Evolutionary conservation across 2,888 invertebrate genomes (phyloP).

Genomic region (Athrips mouffetella): DNA sequence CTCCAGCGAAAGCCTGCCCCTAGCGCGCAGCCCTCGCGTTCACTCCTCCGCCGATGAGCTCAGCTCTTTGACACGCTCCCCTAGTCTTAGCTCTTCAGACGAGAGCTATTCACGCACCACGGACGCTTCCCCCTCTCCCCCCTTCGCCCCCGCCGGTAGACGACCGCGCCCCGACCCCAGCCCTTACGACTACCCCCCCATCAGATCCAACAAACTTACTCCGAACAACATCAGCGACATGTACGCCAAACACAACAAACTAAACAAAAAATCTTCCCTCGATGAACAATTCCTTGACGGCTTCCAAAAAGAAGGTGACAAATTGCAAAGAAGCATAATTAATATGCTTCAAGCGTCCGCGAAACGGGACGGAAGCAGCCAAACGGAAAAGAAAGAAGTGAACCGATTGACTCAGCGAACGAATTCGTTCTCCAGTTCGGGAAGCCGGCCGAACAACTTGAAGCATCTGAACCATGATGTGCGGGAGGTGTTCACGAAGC

Average conservation of each 20-base stretch:
- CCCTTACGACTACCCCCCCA: constrained; percentile 80
- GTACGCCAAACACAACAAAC: constrained; percentile 65
- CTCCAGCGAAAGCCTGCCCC: constrained; percentile 82
- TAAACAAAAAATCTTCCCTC: constrained; percentile 57
- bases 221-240: constrained; percentile 59
- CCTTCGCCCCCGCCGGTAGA: constrained; percentile 72
- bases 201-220: constrained; percentile 62
- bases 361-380: constrained; percentile 81
- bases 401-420: constrained; percentile 58
- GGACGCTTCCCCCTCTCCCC: constrained; percentile 81
- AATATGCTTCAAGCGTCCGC: constrained; percentile 76
- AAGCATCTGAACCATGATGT: constrained; percentile 73
- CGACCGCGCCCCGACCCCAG: constrained; percentile 73
- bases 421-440: constrained; percentile 74
- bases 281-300: constrained; percentile 66
- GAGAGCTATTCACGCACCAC: constrained; percentile 91
- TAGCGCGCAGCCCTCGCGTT: constrained; percentile 78
- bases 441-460: constrained; percentile 72
- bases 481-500: constrained; percentile 66
- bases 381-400: constrained; percentile 82
- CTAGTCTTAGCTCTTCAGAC: constrained; percentile 90
- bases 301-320: constrained; percentile 70
- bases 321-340: constrained; percentile 69
- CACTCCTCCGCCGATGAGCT: constrained; percentile 91
- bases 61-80: constrained; percentile 88